These are phyloP conservation scores for Drosophila planitibia DNA, from an alignment of 2,888 invertebrate species.

Conservation along the genomic window DNA sequence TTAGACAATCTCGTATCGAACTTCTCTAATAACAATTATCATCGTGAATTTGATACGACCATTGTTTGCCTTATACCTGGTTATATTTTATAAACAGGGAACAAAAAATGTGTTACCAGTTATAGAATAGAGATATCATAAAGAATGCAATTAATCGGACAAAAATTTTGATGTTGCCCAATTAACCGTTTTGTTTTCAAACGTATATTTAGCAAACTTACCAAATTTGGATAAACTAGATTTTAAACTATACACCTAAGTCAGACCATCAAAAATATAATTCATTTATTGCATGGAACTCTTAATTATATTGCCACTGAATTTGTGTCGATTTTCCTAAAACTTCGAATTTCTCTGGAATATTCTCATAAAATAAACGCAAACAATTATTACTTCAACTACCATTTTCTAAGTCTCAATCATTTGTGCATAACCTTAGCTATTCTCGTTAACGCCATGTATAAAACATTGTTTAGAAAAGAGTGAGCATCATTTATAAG, in stretches of 20 bases:
- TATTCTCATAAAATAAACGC: not conserved
- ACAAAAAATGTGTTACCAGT: not conserved
- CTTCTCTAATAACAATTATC: not conserved
- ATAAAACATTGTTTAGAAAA: slow-evolving; percentile 28
- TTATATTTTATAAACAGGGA: not conserved
- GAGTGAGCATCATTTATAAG: slow-evolving; percentile 53
- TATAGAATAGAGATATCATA: not conserved
- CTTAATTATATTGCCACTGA: not conserved
- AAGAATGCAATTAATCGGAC: not conserved
- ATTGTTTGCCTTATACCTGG: not conserved
- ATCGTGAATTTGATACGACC: not conserved
- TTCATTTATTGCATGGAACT: not conserved
- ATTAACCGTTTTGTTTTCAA: not conserved
- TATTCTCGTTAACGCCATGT: slow-evolving; percentile 1
- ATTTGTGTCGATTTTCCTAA: not conserved
- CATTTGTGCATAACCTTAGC: not conserved
- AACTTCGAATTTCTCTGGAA: not conserved
- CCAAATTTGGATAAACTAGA: not conserved
- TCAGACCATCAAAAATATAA: not conserved
- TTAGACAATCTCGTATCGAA: not conserved
- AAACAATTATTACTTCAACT: not conserved
- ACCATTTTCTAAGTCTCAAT: not conserved
- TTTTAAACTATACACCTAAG: not conserved
- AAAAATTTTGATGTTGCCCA: not conserved
- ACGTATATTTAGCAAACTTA: not conserved